Percentiles rank a stretch among this genome's conserved stretches.
These are phyloP conservation scores for Asobara japonica DNA, from an alignment of 1,140 invertebrate genomes.

Conservation along the genomic window DNA sequence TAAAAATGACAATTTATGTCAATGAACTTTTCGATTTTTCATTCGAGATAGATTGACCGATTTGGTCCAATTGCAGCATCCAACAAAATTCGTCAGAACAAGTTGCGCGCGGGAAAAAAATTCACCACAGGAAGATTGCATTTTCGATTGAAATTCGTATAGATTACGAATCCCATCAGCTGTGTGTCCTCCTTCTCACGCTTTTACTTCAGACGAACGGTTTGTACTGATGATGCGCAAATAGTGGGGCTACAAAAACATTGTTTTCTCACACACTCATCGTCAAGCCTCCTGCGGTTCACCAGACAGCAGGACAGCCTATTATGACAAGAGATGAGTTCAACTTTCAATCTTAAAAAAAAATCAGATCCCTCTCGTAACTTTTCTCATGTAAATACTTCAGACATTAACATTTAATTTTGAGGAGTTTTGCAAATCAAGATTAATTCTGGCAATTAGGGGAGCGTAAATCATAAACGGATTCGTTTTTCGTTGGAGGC, in stretches of 20 bases:
- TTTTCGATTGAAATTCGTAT: background rate
- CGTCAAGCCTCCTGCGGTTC: background rate
- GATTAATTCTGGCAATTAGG: no score
- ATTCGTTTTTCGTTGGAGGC: no score
- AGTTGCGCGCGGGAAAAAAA: background rate
- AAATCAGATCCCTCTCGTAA: no score
- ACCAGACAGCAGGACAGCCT: constrained; percentile 1
- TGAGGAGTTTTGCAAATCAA: no score
- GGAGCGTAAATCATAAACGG: no score
- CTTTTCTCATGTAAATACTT: no score
- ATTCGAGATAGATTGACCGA: no score
- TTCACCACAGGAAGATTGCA: background rate
- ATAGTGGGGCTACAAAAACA: constrained; percentile 40
- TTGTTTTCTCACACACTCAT: constrained; percentile 15
- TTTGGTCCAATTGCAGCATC: background rate
- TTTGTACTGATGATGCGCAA: constrained; percentile 29
- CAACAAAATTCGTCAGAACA: background rate
- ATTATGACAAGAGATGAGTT: background rate
- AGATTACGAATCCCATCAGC: constrained; percentile 7
- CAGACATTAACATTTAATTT: no score
- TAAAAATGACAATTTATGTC: no score
- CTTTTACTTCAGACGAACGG: background rate
- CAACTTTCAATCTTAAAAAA: background rate
- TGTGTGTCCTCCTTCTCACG: background rate
- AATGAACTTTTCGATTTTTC: no score